phyloP scores from a whole-genome alignment of 1,140 invertebrate genomes.

The Teleogryllus occipitalis region DNA sequence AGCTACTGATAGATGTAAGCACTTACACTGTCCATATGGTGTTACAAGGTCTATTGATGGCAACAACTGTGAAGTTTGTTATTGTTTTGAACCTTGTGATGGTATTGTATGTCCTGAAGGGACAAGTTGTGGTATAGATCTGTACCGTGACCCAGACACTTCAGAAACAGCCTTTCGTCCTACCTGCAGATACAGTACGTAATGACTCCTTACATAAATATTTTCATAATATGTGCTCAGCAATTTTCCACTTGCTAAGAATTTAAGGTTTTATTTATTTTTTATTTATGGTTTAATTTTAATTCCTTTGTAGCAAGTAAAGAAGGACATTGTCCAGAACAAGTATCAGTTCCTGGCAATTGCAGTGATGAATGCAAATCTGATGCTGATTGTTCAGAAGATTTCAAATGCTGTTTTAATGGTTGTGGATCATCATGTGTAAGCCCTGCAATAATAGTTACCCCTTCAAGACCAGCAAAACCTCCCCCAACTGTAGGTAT shows the following conservation, averaged over 20 bases:
- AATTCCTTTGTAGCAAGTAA: slow-evolving; percentile 51
- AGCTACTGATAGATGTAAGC: slow-evolving; percentile 47
- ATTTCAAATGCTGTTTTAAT: slow-evolving; percentile 71
- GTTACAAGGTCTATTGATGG: slow-evolving; percentile 57
- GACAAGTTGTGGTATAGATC: slow-evolving; percentile 58
- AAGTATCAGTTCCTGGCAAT: slow-evolving; percentile 36
- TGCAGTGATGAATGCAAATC: slow-evolving; percentile 64
- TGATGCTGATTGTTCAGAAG: slow-evolving; percentile 72
- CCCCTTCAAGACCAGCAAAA: slow-evolving; percentile 12
- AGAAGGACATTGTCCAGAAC: slow-evolving; percentile 59
- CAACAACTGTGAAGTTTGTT: slow-evolving; percentile 60
- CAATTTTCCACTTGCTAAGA: background rate
- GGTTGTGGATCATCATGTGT: slow-evolving; percentile 68
- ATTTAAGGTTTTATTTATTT: background rate
- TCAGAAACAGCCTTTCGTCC: slow-evolving; percentile 37
- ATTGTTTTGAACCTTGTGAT: slow-evolving; percentile 67
- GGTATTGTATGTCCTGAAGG: slow-evolving; percentile 48
- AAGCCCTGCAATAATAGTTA: slow-evolving; percentile 38
- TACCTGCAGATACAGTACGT: slow-evolving; percentile 55
- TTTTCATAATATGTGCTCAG: background rate
- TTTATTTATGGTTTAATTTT: background rate
- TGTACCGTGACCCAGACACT: slow-evolving; percentile 36
- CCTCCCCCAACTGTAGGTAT: background rate
- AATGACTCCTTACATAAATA: background rate
- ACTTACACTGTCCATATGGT: slow-evolving; percentile 64